Base-by-base conservation (phyloP, 2,888 invertebrate genomes). In the Trissonchulus latispiculum region DNA sequence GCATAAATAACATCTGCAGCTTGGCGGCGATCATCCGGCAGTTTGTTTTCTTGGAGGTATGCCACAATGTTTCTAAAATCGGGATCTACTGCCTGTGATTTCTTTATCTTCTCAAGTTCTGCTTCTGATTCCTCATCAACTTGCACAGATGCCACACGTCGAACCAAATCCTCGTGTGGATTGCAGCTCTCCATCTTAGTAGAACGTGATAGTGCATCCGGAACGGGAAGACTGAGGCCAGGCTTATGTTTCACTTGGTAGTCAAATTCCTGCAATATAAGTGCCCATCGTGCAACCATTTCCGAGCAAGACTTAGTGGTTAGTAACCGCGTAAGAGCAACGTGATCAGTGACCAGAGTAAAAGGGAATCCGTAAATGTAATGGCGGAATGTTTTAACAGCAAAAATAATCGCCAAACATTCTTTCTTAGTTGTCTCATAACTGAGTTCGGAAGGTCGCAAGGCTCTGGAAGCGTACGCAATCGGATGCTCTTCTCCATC, bases 251-350 rank as follows among this genome's bases (percentile, higher is more conserved):
- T 75, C 1, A 85, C 79, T 0, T 78, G 76, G 1, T 85, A 72
- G 66, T 85, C 80, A 74, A 79, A 84, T 1, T 78, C 75, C 73
- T 84, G 83, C 0, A 86, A 73, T n/a, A 79, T 76, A n/a, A 86
- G 70, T 0, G 83, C 81, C 86, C 85, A 86, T 61, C 86, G 73
- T 0, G 83, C 83, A 0, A 86, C 75, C 36, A 85, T 74, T 23
- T 84, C 84, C n/a, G 80, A 79, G 0, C 83, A 83, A 2, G 84
- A 79, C 74, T 84, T 84, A 1, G 85, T 61, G 0, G 78, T 77
- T 75, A 84, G 8, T 0, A 76, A 61, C 31, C 69, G 70, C 36
- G 62, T 71, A 2, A 76, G 71, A 0, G 76, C 75, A 15, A 64
- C 71, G 61, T 76, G 76, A 61, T 76, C 75, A 0, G 73, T 71